Base-by-base conservation (phyloP, 2,113 vertebrate species). In the Onychostoma macrolepis region DNA sequence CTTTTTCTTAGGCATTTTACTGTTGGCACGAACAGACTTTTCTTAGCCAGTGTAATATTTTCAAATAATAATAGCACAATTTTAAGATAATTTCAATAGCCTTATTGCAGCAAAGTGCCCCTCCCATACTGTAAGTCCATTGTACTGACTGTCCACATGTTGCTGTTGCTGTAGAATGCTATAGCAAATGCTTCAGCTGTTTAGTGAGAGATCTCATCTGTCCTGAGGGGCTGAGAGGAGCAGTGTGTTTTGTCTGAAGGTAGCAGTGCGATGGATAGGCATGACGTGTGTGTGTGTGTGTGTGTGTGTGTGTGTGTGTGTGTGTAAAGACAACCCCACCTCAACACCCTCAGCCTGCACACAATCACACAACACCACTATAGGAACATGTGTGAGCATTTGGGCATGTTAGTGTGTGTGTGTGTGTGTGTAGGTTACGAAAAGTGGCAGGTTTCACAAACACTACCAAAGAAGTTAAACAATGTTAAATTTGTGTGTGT, bases 141-240 rank as follows among this genome's bases (percentile, higher is more conserved):
- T 4, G 21, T 80, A 61, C 56, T 61, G 77, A n/a, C 77, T n/a
- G 11, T 38, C 21, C 53, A 38, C 30, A 80, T 2, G 0, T 26
- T 72, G 21, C 26, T 45, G 17, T 78, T 53, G 9, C 33, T 43
- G 33, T 33, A 19, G 72, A 17, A 15, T 81, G 26, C 24, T 19
- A 41, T 30, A 77, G 74, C 33, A 88, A 86, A 85, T 36, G 75
- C 43, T 21, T 36, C n/a, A 36, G 61, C 50, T 78, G 17, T 82
- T 67, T 84, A 81, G 28, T 36, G 83, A 85, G 58, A 88, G 71
- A 81, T 82, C 43, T 80, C 83, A 26, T 87, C 85, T 81, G 65
- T 85, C 77, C 36, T 87, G 75, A 43, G 67, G 6, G 78, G 24
- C 85, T 71, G 45, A 78, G 58, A n/a, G 2, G 33, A 67, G 61